phyloP scores from a whole-genome alignment of 1,140 invertebrate genomes.

The Mercenaria mercenaria region DNA sequence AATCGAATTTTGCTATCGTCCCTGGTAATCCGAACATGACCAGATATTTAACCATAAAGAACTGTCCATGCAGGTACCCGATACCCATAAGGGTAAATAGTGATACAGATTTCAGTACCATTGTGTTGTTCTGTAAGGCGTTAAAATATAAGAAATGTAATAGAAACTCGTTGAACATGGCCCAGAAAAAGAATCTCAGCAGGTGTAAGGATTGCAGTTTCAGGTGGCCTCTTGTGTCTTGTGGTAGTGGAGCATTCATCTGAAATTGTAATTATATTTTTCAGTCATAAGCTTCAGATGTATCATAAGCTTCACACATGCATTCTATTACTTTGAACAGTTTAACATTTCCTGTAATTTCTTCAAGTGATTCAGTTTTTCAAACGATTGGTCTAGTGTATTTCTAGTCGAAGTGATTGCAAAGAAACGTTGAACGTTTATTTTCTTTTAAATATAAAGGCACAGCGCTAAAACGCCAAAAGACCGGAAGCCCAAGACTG shows the following conservation, averaged over 20 bases:
- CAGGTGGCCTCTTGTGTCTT: slow-evolving; percentile 78
- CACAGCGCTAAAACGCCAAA: no score
- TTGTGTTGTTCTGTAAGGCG: slow-evolving; percentile 87
- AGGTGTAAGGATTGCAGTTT: not conserved
- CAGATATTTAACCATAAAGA: slow-evolving; percentile 96
- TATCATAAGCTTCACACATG: no score
- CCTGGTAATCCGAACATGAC: slow-evolving; percentile 94
- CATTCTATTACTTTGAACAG: no score
- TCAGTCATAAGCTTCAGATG: no score
- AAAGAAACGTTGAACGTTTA: no score
- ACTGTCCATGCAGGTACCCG: slow-evolving; percentile 94
- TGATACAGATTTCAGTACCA: slow-evolving; percentile 84
- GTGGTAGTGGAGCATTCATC: slow-evolving; percentile 83
- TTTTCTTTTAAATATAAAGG: no score
- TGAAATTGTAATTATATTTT: slow-evolving; percentile 71
- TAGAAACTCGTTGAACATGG: slow-evolving; percentile 90
- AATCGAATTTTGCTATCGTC: slow-evolving; percentile 91
- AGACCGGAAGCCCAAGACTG: no score
- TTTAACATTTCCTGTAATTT: no score
- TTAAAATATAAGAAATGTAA: slow-evolving; percentile 94
- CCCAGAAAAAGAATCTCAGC: slow-evolving; percentile 90
- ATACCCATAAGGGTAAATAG: slow-evolving; percentile 92
- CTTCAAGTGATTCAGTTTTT: no score
- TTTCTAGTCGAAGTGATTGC: no score
- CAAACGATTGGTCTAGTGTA: no score